Conservation (phyloP, 2,113 vertebrate genomes). For the Morone saxatilis region DNA sequence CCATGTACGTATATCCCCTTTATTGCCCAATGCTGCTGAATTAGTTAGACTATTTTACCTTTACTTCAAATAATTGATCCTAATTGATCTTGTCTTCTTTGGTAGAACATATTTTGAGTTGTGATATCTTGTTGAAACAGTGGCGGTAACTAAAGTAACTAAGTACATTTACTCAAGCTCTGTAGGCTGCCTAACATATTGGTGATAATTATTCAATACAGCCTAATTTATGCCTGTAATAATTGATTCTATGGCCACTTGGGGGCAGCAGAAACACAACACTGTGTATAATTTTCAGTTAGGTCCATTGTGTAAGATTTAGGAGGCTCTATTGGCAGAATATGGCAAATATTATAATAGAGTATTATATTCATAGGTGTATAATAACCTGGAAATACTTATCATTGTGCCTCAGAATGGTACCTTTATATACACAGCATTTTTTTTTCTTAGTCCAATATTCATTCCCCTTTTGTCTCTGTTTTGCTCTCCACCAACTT, state of each 20-base stretch:
- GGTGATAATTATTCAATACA: background rate
- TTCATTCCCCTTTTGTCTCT: background rate
- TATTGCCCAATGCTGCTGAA: background rate
- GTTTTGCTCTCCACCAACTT: background rate
- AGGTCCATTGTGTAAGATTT: no score
- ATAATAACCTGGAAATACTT: no score
- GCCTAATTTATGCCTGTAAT: background rate
- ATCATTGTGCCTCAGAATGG: no score
- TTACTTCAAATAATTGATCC: background rate
- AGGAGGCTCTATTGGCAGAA: no score
- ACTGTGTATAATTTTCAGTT: background rate
- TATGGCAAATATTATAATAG: background rate
- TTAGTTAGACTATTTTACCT: background rate
- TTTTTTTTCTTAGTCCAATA: no score
- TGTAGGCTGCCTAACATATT: no score
- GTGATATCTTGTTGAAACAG: conserved; percentile 11
- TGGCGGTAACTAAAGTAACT: background rate
- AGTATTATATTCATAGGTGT: no score
- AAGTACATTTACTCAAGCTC: background rate
- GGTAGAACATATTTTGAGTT: background rate
- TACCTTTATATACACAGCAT: no score
- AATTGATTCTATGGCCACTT: background rate
- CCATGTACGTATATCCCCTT: background rate
- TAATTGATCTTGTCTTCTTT: conserved; percentile 1
- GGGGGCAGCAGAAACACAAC: background rate